Conservation (phyloP, 2,797 vertebrate species). For the Dermochelys coriacea region DNA sequence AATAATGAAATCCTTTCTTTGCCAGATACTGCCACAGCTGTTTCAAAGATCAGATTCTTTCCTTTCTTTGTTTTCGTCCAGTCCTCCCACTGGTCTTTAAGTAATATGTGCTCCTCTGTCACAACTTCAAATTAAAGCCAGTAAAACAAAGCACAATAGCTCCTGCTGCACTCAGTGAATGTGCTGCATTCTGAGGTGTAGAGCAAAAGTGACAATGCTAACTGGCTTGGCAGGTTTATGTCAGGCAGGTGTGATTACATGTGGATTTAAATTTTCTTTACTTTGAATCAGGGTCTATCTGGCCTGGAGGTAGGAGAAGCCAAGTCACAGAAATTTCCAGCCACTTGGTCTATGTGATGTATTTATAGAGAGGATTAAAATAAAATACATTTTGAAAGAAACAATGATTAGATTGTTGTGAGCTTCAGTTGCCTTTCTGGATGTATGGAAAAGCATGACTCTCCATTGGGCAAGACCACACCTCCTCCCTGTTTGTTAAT, state of each 20-base stretch:
- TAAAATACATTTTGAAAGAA: neutral
- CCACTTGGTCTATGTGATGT: neutral
- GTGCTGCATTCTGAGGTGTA: neutral
- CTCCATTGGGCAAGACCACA: neutral
- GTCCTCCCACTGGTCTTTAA: neutral
- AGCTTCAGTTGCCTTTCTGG: neutral
- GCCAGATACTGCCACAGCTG: neutral
- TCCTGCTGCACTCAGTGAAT: neutral
- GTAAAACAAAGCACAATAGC: neutral
- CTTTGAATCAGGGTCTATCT: constrained; percentile 16
- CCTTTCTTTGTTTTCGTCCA: neutral
- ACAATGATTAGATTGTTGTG: neutral
- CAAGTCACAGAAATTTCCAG: constrained; percentile 19
- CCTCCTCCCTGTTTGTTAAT: neutral
- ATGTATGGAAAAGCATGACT: neutral
- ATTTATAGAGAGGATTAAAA: neutral
- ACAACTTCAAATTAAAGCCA: neutral
- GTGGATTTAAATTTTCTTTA: constrained; percentile 23
- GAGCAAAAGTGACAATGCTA: neutral
- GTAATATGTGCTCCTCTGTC: neutral
- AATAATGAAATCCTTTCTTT: neutral
- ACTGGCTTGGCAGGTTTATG: constrained; percentile 12
- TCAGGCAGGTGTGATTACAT: constrained; percentile 18
- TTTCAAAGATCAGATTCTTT: neutral
- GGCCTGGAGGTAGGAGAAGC: neutral